A percentile compares a stretch with the other conserved stretches of the same genome.
Conservation (phyloP, 2,797 vertebrate species). For the Acanthis flammea region DNA sequence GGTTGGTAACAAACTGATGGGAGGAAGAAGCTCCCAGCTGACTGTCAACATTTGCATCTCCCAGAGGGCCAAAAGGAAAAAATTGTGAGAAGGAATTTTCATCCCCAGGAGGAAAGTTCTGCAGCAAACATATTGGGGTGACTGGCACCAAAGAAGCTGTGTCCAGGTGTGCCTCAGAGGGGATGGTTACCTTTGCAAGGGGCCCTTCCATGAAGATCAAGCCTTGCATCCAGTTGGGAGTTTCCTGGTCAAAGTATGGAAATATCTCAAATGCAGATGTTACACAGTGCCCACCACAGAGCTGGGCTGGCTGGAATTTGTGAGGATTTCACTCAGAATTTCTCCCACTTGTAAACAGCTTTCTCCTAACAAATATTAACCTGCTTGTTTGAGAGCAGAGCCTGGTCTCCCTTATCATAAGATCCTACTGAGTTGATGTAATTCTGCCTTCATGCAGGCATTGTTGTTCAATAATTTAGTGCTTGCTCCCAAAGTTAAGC, state of each 20-base stretch:
- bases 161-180: neutral
- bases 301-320: neutral
- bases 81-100: neutral
- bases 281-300: neutral
- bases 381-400: neutral
- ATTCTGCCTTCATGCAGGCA: neutral
- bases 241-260: neutral
- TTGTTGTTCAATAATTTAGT: neutral
- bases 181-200: neutral
- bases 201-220: neutral
- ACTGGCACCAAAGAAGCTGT: neutral
- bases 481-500: neutral
- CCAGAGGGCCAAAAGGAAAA: neutral
- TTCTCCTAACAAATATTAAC: neutral
- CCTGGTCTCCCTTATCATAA: neutral
- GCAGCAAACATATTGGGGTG: neutral
- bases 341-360: neutral
- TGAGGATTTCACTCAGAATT: neutral
- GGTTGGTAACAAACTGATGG: neutral
- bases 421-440: neutral
- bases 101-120: neutral
- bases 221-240: neutral
- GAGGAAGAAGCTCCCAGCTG: neutral
- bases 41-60: neutral
- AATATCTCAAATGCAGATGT: neutral